Conservation (phyloP, 1,140 invertebrate species). For the Ooceraea biroi region DNA sequence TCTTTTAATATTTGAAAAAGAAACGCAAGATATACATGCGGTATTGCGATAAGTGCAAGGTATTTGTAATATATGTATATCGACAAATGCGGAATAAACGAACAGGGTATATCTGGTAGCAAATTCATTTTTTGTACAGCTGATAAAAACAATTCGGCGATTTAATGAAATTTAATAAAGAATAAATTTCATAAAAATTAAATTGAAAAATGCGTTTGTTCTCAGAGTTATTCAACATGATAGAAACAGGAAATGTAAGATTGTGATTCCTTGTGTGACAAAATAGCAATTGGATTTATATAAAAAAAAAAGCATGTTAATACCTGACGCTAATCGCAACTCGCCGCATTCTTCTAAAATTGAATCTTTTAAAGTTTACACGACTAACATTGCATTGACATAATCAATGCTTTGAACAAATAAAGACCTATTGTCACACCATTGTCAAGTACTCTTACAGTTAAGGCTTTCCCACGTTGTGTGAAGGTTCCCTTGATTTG, state of each 20-base stretch:
- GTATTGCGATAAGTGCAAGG: conserved; percentile 35
- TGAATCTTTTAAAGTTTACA: conserved; percentile 38
- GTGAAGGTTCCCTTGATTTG: conserved; percentile 10
- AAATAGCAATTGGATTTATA: not conserved
- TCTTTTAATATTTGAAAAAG: not conserved
- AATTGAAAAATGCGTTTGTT: conserved; percentile 18
- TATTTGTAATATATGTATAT: conserved; percentile 21
- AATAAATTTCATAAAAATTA: conserved; percentile 17
- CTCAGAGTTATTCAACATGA: conserved; percentile 15
- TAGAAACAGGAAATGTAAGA: conserved; percentile 43
- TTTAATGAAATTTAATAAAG: not conserved
- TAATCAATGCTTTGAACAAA: conserved; percentile 55
- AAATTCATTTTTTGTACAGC: conserved; percentile 4
- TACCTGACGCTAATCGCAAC: not conserved
- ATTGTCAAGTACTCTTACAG: conserved; percentile 36
- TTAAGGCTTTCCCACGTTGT: conserved; percentile 33
- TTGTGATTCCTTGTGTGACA: conserved; percentile 26
- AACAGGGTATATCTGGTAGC: conserved; percentile 17
- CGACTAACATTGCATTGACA: conserved; percentile 30
- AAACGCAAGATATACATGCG: conserved; percentile 12
- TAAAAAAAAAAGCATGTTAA: not conserved
- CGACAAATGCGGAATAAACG: conserved; percentile 9
- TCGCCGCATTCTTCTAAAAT: conserved; percentile 9
- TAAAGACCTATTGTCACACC: conserved; percentile 45
- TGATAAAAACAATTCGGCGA: conserved; percentile 2